Percentiles rank a stretch among this genome's conserved stretches.
These are phyloP conservation scores for Pygoscelis antarcticus DNA, from an alignment of 2,113 vertebrate species.

Conservation along the genomic window DNA sequence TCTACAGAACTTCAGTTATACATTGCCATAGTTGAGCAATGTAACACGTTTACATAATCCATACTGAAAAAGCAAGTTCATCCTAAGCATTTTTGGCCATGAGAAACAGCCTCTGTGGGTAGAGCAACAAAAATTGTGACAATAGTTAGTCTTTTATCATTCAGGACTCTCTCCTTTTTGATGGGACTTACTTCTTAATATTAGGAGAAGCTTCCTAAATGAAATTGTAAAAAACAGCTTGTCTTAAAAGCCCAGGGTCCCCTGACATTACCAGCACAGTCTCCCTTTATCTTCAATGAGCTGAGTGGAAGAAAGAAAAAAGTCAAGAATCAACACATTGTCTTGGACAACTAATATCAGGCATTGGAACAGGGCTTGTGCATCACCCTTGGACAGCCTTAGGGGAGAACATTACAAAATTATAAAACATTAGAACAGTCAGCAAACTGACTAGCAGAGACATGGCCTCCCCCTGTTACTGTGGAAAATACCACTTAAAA, in stretches of 20 bases:
- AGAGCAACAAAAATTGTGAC: not conserved
- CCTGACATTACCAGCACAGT: not conserved
- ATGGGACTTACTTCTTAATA: not conserved
- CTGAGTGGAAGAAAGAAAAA: not conserved
- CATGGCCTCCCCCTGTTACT: constrained; percentile 1
- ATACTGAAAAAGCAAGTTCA: not conserved
- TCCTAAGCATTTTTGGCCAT: not conserved
- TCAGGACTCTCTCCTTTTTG: not conserved
- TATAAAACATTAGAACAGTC: constrained; percentile 39
- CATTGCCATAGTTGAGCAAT: not conserved
- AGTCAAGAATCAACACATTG: not conserved
- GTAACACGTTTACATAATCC: not conserved
- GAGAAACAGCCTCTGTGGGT: not conserved
- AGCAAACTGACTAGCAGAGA: constrained; percentile 34
- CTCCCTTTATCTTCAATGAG: not conserved
- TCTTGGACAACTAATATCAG: constrained; percentile 15
- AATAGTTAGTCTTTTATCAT: not conserved
- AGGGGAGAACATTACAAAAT: constrained; percentile 24
- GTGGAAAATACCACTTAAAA: constrained; percentile 57
- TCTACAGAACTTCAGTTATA: not conserved
- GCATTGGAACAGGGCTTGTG: not conserved
- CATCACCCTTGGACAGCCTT: not conserved
- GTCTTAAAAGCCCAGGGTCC: not conserved
- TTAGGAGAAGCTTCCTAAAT: not conserved
- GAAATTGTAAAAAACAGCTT: not conserved